Evolutionary conservation across 1,140 invertebrate species (phyloP).

Genomic region (Aphidius gifuensis): DNA sequence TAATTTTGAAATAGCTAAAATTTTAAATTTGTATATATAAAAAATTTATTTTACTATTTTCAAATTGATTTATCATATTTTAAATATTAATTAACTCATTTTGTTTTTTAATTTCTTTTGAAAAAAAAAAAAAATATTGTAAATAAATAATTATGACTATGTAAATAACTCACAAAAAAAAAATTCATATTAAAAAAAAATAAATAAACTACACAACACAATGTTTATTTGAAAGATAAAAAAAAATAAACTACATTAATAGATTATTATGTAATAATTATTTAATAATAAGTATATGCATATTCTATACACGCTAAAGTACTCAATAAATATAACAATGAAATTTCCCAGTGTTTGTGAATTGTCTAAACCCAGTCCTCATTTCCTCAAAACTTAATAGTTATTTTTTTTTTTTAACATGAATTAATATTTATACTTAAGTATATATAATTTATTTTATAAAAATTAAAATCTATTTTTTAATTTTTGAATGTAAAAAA

Average conservation of each 20-base stretch:
- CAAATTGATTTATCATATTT: no score
- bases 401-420: background rate
- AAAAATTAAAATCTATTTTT: background rate
- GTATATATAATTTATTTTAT: background rate
- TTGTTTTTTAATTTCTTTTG: no score
- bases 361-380: slow-evolving; percentile 40
- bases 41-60: no score
- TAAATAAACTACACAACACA: slow-evolving; percentile 33
- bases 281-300: slow-evolving; percentile 50
- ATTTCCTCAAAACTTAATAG: slow-evolving; percentile 40
- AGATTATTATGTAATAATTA: slow-evolving; percentile 50
- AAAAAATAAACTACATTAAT: slow-evolving; percentile 26
- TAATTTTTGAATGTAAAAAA: no score
- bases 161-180: slow-evolving; percentile 34
- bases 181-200: slow-evolving; percentile 24
- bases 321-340: slow-evolving; percentile 57
- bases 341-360: slow-evolving; percentile 53
- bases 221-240: slow-evolving; percentile 47
- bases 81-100: no score
- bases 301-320: slow-evolving; percentile 54
- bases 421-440: background rate
- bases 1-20: no score
- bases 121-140: slow-evolving; percentile 25
- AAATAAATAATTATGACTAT: slow-evolving; percentile 41
- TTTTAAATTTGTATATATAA: no score